A percentile compares a stretch with the other conserved stretches of the same genome.
phyloP scores from a whole-genome alignment of 2,888 invertebrate genomes.

The Ophion costatus region DNA sequence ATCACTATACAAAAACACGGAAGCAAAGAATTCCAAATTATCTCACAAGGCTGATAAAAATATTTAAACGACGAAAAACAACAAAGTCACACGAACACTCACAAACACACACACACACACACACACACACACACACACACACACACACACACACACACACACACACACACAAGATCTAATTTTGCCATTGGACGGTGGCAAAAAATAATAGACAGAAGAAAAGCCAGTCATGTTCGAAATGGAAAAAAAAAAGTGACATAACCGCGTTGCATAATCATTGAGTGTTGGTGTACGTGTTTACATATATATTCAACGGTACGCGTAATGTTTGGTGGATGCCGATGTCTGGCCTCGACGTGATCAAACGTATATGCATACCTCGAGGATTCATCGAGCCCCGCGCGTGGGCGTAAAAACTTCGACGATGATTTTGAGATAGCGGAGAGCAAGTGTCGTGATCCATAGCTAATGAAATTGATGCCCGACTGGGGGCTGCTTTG shows the following conservation, averaged over 20 bases:
- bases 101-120: too few species aligned
- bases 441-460: constrained; percentile 6
- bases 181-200: background rate
- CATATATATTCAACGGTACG: background rate
- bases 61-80: background rate
- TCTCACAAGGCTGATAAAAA: background rate
- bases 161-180: too few species aligned
- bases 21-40: background rate
- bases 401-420: constrained; percentile 39
- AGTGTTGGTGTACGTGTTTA: background rate
- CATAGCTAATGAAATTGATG: background rate
- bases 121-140: too few species aligned
- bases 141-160: too few species aligned
- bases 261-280: constrained; percentile 10
- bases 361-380: constrained; percentile 6
- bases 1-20: constrained; percentile 1
- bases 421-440: constrained; percentile 46
- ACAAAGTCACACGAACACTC: too few species aligned
- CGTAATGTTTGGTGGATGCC: constrained; percentile 6
- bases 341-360: constrained; percentile 35
- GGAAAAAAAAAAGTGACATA: constrained; percentile 22
- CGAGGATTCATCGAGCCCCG: constrained; percentile 35
- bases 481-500: background rate
- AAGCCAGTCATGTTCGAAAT: background rate
- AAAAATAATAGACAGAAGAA: background rate